Conservation (phyloP, 2,113 vertebrate species). For the Oceanites oceanicus region DNA sequence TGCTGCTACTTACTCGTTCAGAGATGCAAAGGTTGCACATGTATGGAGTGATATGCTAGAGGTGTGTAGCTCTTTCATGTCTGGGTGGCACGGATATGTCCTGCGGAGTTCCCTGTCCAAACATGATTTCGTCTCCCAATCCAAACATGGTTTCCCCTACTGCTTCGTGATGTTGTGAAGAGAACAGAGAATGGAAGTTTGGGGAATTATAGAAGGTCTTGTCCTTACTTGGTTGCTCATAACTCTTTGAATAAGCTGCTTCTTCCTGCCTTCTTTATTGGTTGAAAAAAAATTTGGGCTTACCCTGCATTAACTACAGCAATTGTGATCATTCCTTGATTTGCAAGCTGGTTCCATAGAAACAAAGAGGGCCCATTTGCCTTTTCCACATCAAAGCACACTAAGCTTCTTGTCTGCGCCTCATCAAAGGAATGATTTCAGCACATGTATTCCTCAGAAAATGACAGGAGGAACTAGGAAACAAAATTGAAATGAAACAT, state of each 20-base stretch:
- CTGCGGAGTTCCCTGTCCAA: neutral
- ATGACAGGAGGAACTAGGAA: constrained; percentile 29
- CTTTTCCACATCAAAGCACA: constrained; percentile 50
- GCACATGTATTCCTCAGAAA: constrained; percentile 27
- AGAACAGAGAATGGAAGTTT: neutral
- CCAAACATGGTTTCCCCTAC: neutral
- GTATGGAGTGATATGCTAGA: neutral
- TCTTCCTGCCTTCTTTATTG: neutral
- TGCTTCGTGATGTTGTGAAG: neutral
- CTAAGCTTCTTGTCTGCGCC: constrained; percentile 34
- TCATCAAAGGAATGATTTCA: constrained; percentile 45
- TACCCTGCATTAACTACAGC: neutral
- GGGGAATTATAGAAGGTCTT: neutral
- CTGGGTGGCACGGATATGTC: neutral
- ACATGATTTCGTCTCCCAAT: neutral
- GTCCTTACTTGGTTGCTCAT: neutral
- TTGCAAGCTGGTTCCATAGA: neutral
- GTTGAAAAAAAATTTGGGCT: neutral
- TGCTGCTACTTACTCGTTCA: neutral
- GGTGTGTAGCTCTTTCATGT: neutral
- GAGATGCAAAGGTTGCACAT: neutral
- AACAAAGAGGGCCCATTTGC: constrained; percentile 19
- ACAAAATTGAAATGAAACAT: constrained; percentile 46
- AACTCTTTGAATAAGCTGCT: neutral
- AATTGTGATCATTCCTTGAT: neutral